Base-by-base conservation (phyloP, 2,888 invertebrate species). In the Cecidostiba fungosa region DNA sequence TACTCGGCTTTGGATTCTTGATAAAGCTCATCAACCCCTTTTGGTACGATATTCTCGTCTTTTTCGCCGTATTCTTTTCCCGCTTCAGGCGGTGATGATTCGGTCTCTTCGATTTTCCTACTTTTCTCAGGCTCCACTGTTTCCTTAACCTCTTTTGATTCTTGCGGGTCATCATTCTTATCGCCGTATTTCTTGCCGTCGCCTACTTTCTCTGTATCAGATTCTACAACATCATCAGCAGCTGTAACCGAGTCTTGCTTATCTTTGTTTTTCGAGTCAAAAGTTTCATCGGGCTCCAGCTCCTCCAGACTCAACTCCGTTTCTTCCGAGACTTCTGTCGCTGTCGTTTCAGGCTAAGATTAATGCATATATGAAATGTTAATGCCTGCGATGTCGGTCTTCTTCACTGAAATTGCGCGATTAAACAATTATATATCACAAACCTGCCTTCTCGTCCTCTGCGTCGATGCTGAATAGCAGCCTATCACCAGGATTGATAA, bases 391-490 rank as follows among this genome's bases (percentile, higher is more conserved):
- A n/a, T n/a, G n/a, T n/a, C n/a, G 26, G 14, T 23, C 8, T 62
- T 5, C 26, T 26, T 62, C 8, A 23, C 10, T 6, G 8, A 23
- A 62, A 26, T 26, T 1, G 0, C 1, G 10, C 19, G 19, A 50
- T 16, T 50, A 0, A 59, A 66, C 32, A 19, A 12, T 32, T 23
- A n/a, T 54, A 0, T 16, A 26, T n/a, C 32, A 83, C 79, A 19
- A 74, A 84, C 79, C 73, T 78, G 1, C 26, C 47, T 74, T 29
- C 23, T 32, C 4, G 74, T 3, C 59, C 23, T 62, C 5, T 66
- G 19, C 16, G 26, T 26, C 12, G 84, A 74, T 14, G 36, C 23
- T 3, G 84, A 73, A 54, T 50, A 73, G 29, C 84, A 74, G 19
- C 26, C 43, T n/a, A 39, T n/a, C 19, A 74, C 39, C 14, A 79